A percentile compares a stretch with the other conserved stretches of the same genome.
Conservation (phyloP, 2,113 vertebrate genomes). For the Phalacrocorax brasilianus region DNA sequence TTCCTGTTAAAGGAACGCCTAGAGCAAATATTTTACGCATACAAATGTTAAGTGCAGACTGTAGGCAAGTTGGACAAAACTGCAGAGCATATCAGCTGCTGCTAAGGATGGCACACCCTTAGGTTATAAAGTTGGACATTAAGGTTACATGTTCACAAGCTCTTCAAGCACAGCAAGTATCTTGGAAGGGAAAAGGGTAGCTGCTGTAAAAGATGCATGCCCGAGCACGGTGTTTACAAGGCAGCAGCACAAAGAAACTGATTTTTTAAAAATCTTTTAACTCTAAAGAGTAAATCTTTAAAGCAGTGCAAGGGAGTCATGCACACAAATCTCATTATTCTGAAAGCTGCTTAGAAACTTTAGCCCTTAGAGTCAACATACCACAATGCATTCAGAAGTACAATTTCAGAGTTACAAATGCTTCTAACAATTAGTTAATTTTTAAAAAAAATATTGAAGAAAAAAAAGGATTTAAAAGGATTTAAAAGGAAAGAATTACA, state of each 20-base stretch:
- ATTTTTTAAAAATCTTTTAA: not conserved
- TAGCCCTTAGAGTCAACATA: slow-evolving; percentile 60
- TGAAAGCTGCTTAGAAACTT: slow-evolving; percentile 62
- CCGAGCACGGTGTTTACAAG: not conserved
- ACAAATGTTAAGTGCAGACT: not conserved
- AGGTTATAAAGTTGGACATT: not conserved
- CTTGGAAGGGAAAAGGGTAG: not conserved
- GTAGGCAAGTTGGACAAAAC: not conserved
- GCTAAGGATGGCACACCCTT: not conserved
- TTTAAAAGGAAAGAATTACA: slow-evolving; percentile 57
- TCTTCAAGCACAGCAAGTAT: not conserved
- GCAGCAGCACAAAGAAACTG: not conserved
- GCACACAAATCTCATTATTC: slow-evolving; percentile 64
- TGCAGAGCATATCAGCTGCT: not conserved
- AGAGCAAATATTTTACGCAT: not conserved
- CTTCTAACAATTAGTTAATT: slow-evolving; percentile 43
- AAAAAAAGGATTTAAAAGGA: slow-evolving; percentile 33
- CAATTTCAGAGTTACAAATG: slow-evolving; percentile 28
- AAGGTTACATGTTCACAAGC: not conserved
- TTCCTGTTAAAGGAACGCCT: not conserved
- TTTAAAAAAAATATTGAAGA: not conserved
- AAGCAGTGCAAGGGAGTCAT: slow-evolving; percentile 37
- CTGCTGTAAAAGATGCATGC: not conserved
- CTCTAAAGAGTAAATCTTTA: slow-evolving; percentile 37
- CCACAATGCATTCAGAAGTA: slow-evolving; percentile 28